Percentiles rank a stretch among this genome's conserved stretches.
These are phyloP conservation scores for Dyspetes luteomarginatus DNA, from an alignment of 2,888 invertebrate species.

Conservation along the genomic window DNA sequence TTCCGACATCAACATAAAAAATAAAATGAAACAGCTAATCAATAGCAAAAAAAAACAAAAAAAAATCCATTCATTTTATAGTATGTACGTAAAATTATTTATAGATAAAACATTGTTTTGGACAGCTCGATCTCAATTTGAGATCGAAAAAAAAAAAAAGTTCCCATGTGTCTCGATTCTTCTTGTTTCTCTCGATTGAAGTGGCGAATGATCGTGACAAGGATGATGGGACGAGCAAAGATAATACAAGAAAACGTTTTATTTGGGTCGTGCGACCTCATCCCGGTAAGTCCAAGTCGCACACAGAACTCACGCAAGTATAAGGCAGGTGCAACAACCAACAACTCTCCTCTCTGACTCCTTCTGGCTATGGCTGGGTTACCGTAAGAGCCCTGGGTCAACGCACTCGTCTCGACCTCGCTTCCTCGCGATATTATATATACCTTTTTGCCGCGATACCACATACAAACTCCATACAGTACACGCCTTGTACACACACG, in stretches of 20 bases:
- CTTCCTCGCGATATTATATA: slow-evolving; percentile 61
- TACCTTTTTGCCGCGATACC: slow-evolving; percentile 50
- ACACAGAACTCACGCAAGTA: slow-evolving; percentile 56
- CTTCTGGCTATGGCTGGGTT: slow-evolving; percentile 69
- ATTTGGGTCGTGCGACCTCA: slow-evolving; percentile 77
- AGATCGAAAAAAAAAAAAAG: background rate
- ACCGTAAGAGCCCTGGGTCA: slow-evolving; percentile 80
- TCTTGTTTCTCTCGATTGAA: background rate
- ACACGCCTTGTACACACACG: slow-evolving; percentile 13
- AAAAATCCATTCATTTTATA: no score
- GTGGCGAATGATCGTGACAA: slow-evolving; percentile 16
- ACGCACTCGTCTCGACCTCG: slow-evolving; percentile 77
- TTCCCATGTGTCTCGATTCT: background rate
- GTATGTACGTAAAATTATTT: background rate
- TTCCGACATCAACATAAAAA: background rate
- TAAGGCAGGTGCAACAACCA: slow-evolving; percentile 79
- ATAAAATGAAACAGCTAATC: background rate
- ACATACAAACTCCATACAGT: slow-evolving; percentile 44
- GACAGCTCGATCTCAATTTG: background rate
- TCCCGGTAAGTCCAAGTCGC: slow-evolving; percentile 67
- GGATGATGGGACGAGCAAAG: slow-evolving; percentile 40
- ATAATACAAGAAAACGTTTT: slow-evolving; percentile 49
- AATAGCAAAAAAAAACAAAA: no score
- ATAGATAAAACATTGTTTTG: background rate
- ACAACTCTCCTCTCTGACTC: slow-evolving; percentile 62